Evolutionary conservation across 2,888 invertebrate species (phyloP), one percentile per base, ranked within the genome.

Genomic region (Amiota communis): DNA sequence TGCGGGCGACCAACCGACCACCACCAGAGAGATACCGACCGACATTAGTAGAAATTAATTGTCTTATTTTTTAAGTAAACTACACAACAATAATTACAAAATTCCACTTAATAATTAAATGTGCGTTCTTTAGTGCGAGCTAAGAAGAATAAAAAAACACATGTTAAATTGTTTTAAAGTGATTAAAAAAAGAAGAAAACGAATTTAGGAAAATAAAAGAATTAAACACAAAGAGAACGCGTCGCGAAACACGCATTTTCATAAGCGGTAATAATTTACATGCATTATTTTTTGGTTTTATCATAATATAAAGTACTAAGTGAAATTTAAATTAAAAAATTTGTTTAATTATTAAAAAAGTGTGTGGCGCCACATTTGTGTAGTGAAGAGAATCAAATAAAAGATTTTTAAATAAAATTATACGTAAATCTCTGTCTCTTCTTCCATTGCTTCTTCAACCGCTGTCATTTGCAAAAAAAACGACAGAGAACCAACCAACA

Each of bases 21-120:
- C 36, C 36, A 36, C 36, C 36, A 36, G 53, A 53, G 53, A n/a
- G 53, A 12, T 23, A 63, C 63, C n/a, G 63, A 36, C 23, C 61
- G 61, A 61, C 63, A 11, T 23, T 63, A 48, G 65, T 17, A 68
- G 53, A 51, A 23, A 49, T n/a, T 17, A 49, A 65, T 65, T 65
- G 46, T 65, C 17, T 23, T 23, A 68, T 51, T 68, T 23, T 68
- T 68, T 68, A 53, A 65, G 48, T 9, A 48, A n/a, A 68, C 51
- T 53, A 68, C 53, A 68, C 53, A 36, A 36, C 36, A 36, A 36
- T 36, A 36, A 36, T 36, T 36, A 36, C 36, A 36, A 36, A 36
- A 36, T 36, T 36, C 1, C 36, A 36, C 8, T 51, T 68, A 68
- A 68, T 68, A 68, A 49, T 23, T n/a, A 65, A 63, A 48, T 65